Base-by-base conservation (phyloP, 1,140 invertebrate species). In the Macrobrachium nipponense region DNA sequence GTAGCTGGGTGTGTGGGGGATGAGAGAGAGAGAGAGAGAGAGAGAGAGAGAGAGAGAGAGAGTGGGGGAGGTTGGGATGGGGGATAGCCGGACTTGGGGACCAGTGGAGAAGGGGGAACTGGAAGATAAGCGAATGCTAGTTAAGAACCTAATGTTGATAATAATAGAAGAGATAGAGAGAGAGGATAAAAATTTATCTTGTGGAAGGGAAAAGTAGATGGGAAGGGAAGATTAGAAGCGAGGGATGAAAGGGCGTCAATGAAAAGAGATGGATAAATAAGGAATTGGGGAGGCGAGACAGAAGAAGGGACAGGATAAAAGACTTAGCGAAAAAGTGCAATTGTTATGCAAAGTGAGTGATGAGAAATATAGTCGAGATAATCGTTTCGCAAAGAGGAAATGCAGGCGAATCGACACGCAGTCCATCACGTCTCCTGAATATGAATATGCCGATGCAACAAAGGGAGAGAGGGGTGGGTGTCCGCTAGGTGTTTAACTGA, bases 211-310 rank as follows among this genome's bases (percentile, higher is more conserved):
- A 68, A 36, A 70, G 36, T 27, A 70, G 36, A 20, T 23, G 36
- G 66, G 66, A 70, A 27, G 23, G 66, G 36, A 70, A 70, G 66
- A 36, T 23, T 20, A 27, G 15, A 23, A 15, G 66, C 20, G 66
- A 15, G 36, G 18, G 12, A 66, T 20, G 64, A 27, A 23, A n/a
- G 66, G 23, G 66, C 36, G 23, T 23, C 20, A 12, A 14, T 70
- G 66, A 27, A 70, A 70, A n/a, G 20, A 70, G 20, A 70, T 23
- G 66, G 66, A 68, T 68, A 23, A 18, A 27, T 68, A n/a, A 68
- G 64, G 20, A n/a, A 27, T 14, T 20, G 20, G 36, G 15, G 66
- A 20, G 15, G n/a, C 15, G n/a, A 68, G n/a, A 20, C 12, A 70
- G 18, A 15, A 27, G 27, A 70, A 17, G 64, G 2, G 7, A 12